These are phyloP conservation scores for Crioceris asparagi DNA, from an alignment of 2,888 invertebrate species.

Conservation along the genomic window DNA sequence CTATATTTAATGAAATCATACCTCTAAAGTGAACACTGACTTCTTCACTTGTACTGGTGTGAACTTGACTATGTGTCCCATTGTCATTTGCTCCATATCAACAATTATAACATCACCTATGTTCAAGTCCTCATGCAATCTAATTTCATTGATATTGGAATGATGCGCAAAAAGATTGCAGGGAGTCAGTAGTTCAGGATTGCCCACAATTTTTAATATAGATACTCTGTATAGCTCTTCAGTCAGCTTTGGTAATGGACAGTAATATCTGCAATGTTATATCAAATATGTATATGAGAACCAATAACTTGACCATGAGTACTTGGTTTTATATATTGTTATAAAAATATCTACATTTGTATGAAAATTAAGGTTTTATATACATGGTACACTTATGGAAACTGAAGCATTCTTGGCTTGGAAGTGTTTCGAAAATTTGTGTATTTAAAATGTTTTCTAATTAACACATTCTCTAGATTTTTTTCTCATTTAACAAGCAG, in stretches of 20 bases:
- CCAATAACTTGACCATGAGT: too few species aligned
- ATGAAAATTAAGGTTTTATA: too few species aligned
- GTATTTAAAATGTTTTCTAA: too few species aligned
- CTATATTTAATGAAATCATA: too few species aligned
- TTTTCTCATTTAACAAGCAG: too few species aligned
- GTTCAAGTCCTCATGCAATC: slow-evolving; percentile 37
- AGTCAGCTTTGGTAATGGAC: slow-evolving; percentile 38
- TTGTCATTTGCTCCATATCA: slow-evolving; percentile 34
- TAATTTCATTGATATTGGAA: slow-evolving; percentile 39
- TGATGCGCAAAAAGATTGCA: slow-evolving; percentile 34
- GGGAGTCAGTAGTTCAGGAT: slow-evolving; percentile 25
- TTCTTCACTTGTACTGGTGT: slow-evolving; percentile 39
- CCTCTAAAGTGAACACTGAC: slow-evolving; percentile 36
- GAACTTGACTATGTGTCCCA: slow-evolving; percentile 36
- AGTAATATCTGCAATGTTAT: slow-evolving; percentile 34
- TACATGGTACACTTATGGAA: too few species aligned
- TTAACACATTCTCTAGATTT: too few species aligned
- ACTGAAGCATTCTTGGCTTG: too few species aligned
- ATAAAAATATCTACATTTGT: too few species aligned
- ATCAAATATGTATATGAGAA: too few species aligned
- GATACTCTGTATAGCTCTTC: slow-evolving; percentile 39
- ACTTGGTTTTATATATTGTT: too few species aligned
- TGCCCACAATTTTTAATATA: slow-evolving; percentile 33
- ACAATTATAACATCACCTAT: slow-evolving; percentile 39
- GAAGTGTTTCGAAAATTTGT: too few species aligned